These are phyloP conservation scores for Tetragonisca angustula DNA, from an alignment of 2,888 invertebrate genomes.

Conservation along the genomic window DNA sequence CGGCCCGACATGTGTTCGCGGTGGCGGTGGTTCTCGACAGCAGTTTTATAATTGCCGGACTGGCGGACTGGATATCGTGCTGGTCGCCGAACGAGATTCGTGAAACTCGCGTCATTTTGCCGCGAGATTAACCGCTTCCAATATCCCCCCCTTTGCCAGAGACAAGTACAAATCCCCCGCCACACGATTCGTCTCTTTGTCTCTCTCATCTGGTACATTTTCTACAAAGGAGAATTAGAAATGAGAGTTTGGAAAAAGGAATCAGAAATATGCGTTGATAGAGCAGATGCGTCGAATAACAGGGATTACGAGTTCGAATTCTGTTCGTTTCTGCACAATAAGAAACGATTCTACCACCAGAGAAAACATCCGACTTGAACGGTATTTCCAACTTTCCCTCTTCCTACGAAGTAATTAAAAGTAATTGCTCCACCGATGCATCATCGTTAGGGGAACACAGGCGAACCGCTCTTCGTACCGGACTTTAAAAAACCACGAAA, in stretches of 20 bases:
- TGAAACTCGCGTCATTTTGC: slow-evolving; percentile 43
- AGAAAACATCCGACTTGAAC: background rate
- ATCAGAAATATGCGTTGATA: background rate
- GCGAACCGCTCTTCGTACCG: background rate
- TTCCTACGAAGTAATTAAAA: background rate
- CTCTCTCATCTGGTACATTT: background rate
- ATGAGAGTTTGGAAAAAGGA: too few species aligned
- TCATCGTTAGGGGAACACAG: slow-evolving; percentile 5
- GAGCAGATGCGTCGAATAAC: background rate
- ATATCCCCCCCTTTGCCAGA: background rate
- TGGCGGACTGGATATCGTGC: slow-evolving; percentile 63
- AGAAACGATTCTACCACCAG: background rate
- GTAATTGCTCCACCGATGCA: slow-evolving; percentile 9
- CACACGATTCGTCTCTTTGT: background rate
- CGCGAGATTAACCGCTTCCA: slow-evolving; percentile 12
- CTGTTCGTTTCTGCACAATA: background rate
- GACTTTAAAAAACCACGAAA: background rate
- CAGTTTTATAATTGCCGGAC: slow-evolving; percentile 77
- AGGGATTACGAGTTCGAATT: background rate
- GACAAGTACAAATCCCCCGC: background rate
- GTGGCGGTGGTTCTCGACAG: slow-evolving; percentile 70
- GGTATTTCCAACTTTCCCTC: background rate
- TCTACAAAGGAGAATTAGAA: too few species aligned
- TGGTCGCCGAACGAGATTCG: slow-evolving; percentile 65
- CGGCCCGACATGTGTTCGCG: slow-evolving; percentile 77